Conservation (phyloP, 1,140 invertebrate genomes). For the Caenorhabditis tropicalis region DNA sequence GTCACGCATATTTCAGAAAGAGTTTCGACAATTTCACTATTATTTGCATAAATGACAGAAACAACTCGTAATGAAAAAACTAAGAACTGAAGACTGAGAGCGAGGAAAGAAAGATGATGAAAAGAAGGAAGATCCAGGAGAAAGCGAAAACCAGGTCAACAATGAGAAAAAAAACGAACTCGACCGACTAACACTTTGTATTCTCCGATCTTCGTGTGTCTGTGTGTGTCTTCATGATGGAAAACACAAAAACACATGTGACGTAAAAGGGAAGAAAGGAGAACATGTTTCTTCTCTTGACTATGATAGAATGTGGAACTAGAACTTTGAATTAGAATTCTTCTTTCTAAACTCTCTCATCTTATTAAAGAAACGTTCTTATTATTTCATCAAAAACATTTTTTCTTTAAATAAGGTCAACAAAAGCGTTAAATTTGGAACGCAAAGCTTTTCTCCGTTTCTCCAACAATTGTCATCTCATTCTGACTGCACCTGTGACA, state of each 20-base stretch:
- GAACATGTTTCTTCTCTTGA: neutral
- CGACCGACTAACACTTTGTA: conserved; percentile 1
- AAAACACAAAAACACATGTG: conserved; percentile 6
- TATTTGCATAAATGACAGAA: neutral
- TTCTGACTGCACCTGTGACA: neutral
- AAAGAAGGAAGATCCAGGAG: neutral
- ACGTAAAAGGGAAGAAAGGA: neutral
- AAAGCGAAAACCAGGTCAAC: conserved; percentile 12
- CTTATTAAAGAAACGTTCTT: too few relatives aligned
- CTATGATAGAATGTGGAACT: neutral
- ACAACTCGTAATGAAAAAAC: neutral
- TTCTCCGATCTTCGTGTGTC: conserved; percentile 24
- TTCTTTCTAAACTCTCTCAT: too few relatives aligned
- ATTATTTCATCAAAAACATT: too few relatives aligned
- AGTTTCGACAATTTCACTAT: neutral
- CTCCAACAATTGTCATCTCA: neutral
- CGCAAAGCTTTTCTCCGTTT: neutral
- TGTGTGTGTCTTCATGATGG: neutral
- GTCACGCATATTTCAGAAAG: neutral
- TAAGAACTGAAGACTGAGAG: too few relatives aligned
- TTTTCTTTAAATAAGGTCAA: too few relatives aligned
- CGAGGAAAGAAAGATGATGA: neutral
- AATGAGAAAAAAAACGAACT: conserved; percentile 4
- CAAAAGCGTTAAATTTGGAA: too few relatives aligned
- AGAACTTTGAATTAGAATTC: too few relatives aligned